Evolutionary conservation across 2,888 invertebrate species (phyloP).

Genomic region (Mesochorus sp.): DNA sequence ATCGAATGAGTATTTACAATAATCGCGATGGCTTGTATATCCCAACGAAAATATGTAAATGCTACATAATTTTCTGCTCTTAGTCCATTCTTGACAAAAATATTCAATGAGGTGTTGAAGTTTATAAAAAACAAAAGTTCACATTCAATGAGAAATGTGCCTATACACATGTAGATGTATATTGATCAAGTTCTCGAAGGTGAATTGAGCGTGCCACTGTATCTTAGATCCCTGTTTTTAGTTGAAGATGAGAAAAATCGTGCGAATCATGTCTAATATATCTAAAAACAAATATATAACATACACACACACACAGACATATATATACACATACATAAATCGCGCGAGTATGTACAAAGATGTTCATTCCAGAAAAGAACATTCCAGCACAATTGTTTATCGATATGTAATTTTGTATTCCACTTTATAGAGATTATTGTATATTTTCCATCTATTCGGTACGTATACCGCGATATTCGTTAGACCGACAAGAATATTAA

Average conservation of each 20-base stretch:
- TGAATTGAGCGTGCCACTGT: conserved; percentile 52
- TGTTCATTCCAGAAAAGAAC: conserved; percentile 57
- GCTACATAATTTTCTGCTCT: conserved; percentile 1
- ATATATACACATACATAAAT: conserved; percentile 2
- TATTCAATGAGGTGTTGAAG: background rate
- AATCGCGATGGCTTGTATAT: background rate
- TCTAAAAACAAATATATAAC: conserved; percentile 1
- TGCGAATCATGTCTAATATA: conserved; percentile 37
- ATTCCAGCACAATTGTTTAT: conserved; percentile 60
- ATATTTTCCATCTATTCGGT: conserved; percentile 58
- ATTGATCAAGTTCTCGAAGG: conserved; percentile 36
- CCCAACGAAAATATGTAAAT: conserved; percentile 7
- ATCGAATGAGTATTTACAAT: background rate
- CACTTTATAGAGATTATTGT: conserved; percentile 56
- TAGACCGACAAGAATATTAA: conserved; percentile 1
- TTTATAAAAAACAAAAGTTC: conserved; percentile 26
- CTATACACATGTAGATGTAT: conserved; percentile 18
- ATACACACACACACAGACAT: background rate
- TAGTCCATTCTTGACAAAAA: background rate
- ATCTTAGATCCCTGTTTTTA: conserved; percentile 8
- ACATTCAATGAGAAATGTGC: conserved; percentile 34
- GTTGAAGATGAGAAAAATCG: background rate
- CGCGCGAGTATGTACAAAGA: conserved; percentile 47
- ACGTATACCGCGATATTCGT: conserved; percentile 3
- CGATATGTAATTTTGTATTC: conserved; percentile 58